Conservation (phyloP, 2,113 vertebrate species). For the Craseonycteris thonglongyai region DNA sequence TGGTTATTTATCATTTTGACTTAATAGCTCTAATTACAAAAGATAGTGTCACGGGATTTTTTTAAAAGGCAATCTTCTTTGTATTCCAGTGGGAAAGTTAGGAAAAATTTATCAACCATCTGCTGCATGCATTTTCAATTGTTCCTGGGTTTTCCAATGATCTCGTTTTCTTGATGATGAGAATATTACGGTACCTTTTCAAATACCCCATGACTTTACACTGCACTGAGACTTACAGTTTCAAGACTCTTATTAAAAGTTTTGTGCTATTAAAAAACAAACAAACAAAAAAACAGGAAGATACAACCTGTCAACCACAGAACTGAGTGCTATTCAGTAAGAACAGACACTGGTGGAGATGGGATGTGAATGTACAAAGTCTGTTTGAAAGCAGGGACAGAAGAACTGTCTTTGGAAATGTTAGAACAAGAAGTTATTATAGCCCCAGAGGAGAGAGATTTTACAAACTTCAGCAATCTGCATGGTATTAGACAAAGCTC, state of each 20-base stretch:
- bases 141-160: not conserved
- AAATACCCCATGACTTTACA: not conserved
- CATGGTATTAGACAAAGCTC: not conserved
- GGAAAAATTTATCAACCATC: constrained; percentile 63
- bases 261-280: constrained; percentile 3
- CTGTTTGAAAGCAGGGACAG: not conserved
- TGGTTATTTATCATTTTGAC: constrained; percentile 65
- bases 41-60: constrained; percentile 39
- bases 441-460: not conserved
- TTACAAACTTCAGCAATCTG: not conserved
- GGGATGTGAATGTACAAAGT: not conserved
- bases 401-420: constrained; percentile 30
- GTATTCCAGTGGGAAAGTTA: constrained; percentile 38
- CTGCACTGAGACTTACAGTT: not conserved
- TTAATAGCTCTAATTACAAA: constrained; percentile 69
- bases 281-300: constrained; percentile 4
- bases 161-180: constrained; percentile 15
- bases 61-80: constrained; percentile 55
- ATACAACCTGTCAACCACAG: not conserved
- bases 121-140: constrained; percentile 47
- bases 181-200: constrained; percentile 26
- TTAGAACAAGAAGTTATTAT: constrained; percentile 19
- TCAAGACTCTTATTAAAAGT: not conserved
- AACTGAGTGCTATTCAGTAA: not conserved
- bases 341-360: not conserved